These are phyloP conservation scores for Drosophila subsilvestris DNA, from an alignment of 2,888 invertebrate genomes.

Conservation along the genomic window DNA sequence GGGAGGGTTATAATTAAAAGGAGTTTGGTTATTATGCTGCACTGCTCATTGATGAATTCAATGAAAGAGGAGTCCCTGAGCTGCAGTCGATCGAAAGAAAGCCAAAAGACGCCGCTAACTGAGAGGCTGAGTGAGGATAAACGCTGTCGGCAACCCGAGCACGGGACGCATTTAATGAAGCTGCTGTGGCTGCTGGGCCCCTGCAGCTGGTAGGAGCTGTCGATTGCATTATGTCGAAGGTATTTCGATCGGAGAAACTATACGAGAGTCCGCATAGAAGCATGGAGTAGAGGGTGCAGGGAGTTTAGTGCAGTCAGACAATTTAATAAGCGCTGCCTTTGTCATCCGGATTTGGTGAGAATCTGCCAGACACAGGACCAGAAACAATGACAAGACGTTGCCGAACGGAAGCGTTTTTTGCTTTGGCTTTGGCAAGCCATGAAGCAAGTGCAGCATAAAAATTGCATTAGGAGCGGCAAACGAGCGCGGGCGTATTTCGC, in stretches of 20 bases:
- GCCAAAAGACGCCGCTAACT: neutral
- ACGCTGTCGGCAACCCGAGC: constrained; percentile 2
- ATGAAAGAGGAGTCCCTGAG: too few species aligned
- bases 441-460: constrained; percentile 70
- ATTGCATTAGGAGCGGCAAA: constrained; percentile 73
- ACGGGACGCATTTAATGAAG: constrained; percentile 32
- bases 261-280: constrained; percentile 40
- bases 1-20: too few species aligned
- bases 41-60: too few species aligned
- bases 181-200: constrained; percentile 19
- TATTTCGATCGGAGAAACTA: constrained; percentile 56
- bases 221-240: constrained; percentile 64
- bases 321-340: constrained; percentile 70
- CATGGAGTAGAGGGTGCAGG: constrained; percentile 5
- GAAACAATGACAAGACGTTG: constrained; percentile 54
- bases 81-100: too few species aligned
- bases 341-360: constrained; percentile 35
- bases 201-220: constrained; percentile 33
- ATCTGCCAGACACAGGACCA: constrained; percentile 22
- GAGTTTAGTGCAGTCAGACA: constrained; percentile 28
- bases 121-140: constrained; percentile 3
- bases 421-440: constrained; percentile 46
- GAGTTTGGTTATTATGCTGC: too few species aligned
- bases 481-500: constrained; percentile 42
- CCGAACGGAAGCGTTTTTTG: constrained; percentile 63